Conservation (phyloP, 2,797 vertebrate species). For the Argentina silus region DNA sequence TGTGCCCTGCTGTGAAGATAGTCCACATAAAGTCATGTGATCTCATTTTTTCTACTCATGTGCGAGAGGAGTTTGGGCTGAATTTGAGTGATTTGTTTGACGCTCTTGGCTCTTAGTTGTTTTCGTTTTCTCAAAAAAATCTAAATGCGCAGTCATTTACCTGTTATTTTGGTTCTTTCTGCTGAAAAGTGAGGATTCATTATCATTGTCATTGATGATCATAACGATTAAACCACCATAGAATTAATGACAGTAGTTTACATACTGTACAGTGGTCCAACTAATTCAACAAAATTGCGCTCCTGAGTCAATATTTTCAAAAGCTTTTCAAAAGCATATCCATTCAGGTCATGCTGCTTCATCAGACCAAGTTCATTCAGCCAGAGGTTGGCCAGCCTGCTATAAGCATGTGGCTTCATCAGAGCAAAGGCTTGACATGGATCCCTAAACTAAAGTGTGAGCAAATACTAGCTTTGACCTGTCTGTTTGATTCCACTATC, state of each 20-base stretch:
- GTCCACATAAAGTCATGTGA: conserved; percentile 74
- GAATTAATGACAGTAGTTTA: conserved; percentile 35
- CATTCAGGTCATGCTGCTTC: conserved; percentile 76
- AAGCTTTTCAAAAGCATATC: conserved; percentile 74
- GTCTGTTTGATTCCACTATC: conserved; percentile 47
- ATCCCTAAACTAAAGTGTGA: conserved; percentile 83
- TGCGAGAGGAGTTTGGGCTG: conserved; percentile 71
- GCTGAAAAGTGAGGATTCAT: conserved; percentile 2
- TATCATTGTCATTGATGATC: conserved; percentile 32
- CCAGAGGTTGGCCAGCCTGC: conserved; percentile 59
- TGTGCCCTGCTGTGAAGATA: conserved; percentile 71
- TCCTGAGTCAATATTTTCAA: conserved; percentile 56
- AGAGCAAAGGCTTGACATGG: conserved; percentile 58
- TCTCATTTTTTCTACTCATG: conserved; percentile 74
- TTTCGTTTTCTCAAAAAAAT: conserved; percentile 15
- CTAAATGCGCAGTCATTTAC: conserved; percentile 31
- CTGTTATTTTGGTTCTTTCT: conserved; percentile 20
- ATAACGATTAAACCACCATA: conserved; percentile 55
- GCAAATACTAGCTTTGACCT: conserved; percentile 55
- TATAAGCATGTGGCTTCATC: conserved; percentile 66
- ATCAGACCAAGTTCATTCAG: conserved; percentile 64
- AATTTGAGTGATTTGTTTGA: conserved; percentile 55
- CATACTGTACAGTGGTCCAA: conserved; percentile 20
- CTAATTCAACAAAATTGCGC: conserved; percentile 64
- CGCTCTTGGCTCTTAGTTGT: conserved; percentile 16